phyloP scores from a whole-genome alignment of 2,888 invertebrate species.

The Mesodorylaimus sp. region DNA sequence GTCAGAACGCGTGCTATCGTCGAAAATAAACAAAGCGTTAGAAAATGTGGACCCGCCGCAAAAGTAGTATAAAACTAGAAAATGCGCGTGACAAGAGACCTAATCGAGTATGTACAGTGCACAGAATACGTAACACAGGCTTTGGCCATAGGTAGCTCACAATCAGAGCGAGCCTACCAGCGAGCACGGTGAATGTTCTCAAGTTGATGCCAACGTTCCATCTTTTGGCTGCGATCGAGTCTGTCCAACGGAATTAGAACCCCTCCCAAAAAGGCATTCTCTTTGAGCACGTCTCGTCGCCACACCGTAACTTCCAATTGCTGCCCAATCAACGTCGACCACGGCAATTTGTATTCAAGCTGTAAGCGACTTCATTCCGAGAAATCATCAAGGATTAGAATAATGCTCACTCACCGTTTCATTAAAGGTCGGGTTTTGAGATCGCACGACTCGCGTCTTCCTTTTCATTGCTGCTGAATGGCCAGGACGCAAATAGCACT shows the following conservation, averaged over 20 bases:
- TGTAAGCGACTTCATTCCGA: conserved; percentile 19
- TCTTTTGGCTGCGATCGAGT: background rate
- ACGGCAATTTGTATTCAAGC: conserved; percentile 27
- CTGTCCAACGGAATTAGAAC: conserved; percentile 27
- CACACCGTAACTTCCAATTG: conserved; percentile 32
- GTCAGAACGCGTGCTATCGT: no score
- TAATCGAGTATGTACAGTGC: no score
- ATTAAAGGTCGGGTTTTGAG: conserved; percentile 91
- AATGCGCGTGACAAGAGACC: no score
- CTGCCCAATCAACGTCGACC: conserved; percentile 18
- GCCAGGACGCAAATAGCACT: conserved; percentile 69
- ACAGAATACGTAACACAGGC: no score
- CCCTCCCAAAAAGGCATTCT: conserved; percentile 35
- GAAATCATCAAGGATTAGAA: background rate
- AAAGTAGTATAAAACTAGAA: no score
- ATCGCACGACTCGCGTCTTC: conserved; percentile 80
- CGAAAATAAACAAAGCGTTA: no score
- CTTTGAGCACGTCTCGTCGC: conserved; percentile 33
- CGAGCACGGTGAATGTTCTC: background rate
- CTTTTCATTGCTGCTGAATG: conserved; percentile 74
- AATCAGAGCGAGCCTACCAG: no score
- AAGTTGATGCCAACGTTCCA: background rate
- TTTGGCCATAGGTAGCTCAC: no score
- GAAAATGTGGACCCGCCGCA: no score
- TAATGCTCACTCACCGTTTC: conserved; percentile 52